A percentile compares a stretch with the other conserved stretches of the same genome.
Conservation (phyloP, 2,113 vertebrate genomes). For the Lagopus muta region DNA sequence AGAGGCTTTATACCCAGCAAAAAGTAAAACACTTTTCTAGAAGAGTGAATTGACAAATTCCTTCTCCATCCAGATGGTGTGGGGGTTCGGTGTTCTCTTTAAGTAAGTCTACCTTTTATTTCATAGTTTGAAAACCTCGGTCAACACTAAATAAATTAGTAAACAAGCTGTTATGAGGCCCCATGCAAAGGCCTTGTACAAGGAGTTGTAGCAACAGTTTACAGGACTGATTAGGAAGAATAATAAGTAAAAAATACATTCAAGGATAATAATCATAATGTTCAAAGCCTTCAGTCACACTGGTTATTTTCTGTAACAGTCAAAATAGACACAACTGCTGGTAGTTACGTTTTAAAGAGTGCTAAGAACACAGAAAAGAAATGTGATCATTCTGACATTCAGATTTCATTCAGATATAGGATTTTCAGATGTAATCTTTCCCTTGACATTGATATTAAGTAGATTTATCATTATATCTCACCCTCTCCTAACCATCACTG, state of each 20-base stretch:
- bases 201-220: neutral
- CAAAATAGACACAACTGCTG: neutral
- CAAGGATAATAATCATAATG: neutral
- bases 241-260: neutral
- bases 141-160: neutral
- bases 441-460: neutral
- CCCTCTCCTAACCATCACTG: neutral
- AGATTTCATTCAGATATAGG: neutral
- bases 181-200: neutral
- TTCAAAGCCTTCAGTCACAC: neutral
- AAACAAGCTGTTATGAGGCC: neutral
- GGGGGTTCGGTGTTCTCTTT: slow-evolving; percentile 28
- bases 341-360: neutral
- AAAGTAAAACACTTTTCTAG: neutral
- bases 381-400: neutral
- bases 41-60: neutral
- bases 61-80: slow-evolving; percentile 28
- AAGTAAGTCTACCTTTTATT: neutral
- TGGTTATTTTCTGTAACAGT: neutral
- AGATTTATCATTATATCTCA: neutral
- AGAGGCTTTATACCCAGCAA: neutral
- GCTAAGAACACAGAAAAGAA: neutral
- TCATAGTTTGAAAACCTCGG: neutral
- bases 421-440: neutral
- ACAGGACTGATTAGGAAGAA: neutral